A percentile compares a stretch with the other conserved stretches of the same genome.
Evolutionary conservation across 2,113 vertebrate species (phyloP).

Genomic region (Stictonetta naevosa): DNA sequence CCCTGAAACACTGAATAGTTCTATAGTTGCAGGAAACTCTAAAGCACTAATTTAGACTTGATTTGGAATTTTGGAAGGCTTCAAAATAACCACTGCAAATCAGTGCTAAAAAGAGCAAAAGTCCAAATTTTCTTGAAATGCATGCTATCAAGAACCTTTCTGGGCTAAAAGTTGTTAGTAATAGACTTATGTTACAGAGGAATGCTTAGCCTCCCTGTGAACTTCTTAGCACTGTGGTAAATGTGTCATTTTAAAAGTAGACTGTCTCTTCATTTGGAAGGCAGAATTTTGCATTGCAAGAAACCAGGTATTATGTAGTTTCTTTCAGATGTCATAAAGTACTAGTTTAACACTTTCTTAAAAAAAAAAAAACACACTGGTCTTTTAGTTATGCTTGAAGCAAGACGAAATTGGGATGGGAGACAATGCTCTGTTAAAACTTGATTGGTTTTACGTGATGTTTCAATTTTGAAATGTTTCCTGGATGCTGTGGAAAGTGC

Average conservation of each 20-base stretch:
- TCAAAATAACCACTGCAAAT: background rate
- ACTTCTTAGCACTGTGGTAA: constrained; percentile 23
- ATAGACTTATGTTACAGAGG: constrained; percentile 10
- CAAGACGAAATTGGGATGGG: background rate
- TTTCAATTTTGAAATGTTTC: background rate
- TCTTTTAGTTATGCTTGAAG: background rate
- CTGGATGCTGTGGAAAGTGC: background rate
- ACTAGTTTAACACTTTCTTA: background rate
- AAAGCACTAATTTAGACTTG: background rate
- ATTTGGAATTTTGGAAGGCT: background rate
- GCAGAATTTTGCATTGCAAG: background rate
- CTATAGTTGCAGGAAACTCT: background rate
- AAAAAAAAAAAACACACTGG: background rate
- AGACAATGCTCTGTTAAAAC: background rate
- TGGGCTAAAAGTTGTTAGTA: constrained; percentile 22
- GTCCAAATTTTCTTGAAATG: background rate
- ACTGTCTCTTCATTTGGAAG: background rate
- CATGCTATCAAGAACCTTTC: background rate
- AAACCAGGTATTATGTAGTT: background rate
- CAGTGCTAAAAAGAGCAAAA: background rate
- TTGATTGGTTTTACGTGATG: background rate
- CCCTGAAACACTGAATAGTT: background rate
- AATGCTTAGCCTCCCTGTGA: constrained; percentile 35
- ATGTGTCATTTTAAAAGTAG: background rate
- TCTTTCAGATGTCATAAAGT: background rate